These are phyloP conservation scores for Coilia nasus DNA, from an alignment of 2,797 vertebrate species.

Conservation along the genomic window DNA sequence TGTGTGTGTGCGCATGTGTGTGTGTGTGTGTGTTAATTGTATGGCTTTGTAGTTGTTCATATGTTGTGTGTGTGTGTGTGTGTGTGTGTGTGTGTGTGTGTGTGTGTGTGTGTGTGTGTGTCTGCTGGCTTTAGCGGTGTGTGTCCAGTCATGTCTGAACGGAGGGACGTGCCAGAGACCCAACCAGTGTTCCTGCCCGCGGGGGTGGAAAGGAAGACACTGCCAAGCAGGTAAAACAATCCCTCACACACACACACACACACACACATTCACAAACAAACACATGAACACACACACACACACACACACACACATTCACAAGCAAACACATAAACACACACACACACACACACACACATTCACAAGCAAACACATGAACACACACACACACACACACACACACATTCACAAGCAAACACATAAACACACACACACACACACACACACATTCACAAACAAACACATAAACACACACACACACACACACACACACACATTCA, in stretches of 20 bases:
- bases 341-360: background rate
- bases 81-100: background rate
- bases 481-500: background rate
- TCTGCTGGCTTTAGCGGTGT: constrained; percentile 72
- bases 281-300: constrained; percentile 13
- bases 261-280: constrained; percentile 32
- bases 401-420: too few relatives aligned
- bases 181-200: constrained; percentile 77
- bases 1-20: background rate
- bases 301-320: background rate
- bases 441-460: too few relatives aligned
- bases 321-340: background rate
- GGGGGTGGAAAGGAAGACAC: constrained; percentile 80
- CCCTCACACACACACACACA: constrained; percentile 18
- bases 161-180: constrained; percentile 83
- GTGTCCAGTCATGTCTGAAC: constrained; percentile 79
- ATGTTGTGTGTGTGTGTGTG: background rate
- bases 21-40: background rate
- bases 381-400: background rate
- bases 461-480: too few relatives aligned
- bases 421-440: too few relatives aligned
- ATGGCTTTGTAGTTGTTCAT: background rate
- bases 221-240: constrained; percentile 84
- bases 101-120: background rate
- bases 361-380: background rate